Evolutionary conservation across 2,797 vertebrate genomes (phyloP), one percentile per base, ranked within the genome.

Genomic region (Sebastes elongatus): DNA sequence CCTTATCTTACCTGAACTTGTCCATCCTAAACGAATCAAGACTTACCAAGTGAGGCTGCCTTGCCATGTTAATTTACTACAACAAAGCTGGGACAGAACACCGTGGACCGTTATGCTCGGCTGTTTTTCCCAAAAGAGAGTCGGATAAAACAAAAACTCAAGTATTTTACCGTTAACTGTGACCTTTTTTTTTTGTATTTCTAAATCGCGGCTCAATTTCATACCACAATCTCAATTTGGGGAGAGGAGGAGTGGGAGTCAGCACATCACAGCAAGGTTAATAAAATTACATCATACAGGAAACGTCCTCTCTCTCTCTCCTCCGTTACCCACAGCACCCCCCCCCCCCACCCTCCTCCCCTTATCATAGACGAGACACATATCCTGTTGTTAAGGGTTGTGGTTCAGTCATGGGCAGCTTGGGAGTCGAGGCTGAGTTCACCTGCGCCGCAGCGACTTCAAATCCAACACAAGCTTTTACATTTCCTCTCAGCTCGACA

Each of bases 1-100:
- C 89, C 85, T 93, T 86, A 93, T 95, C 97, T 98, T 98, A 98
- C 97, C 97, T 98, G 97, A 95, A 96, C 96, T 96, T 85, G 97
- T 96, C 96, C 95, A 76, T 94, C 93, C 90, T 93, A 78, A 86
- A 89, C 78, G 85, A 81, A 84, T 87, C 86, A 85, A 85, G 72
- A 91, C 84, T 88, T 85, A 84, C 83, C 84, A 82, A 83, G 69
- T 25, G 67, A 83, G 76, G 76, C 69, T 42, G 56, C 63, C 79
- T 76, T 80, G 73, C 78, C 88, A 79, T 32, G 67, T 90, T 86
- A 66, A 89, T 83, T 82, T 74, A 92, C 89, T 82, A 92, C 78
- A 63, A 84, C 89, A 83, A 71, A 79, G 80, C 62, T 74, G 71
- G 74, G 72, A 84, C 64, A 85, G 82, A 73, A 78, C 76, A 69